Conservation (phyloP, 2,113 vertebrate species). For the Desmodus rotundus region DNA sequence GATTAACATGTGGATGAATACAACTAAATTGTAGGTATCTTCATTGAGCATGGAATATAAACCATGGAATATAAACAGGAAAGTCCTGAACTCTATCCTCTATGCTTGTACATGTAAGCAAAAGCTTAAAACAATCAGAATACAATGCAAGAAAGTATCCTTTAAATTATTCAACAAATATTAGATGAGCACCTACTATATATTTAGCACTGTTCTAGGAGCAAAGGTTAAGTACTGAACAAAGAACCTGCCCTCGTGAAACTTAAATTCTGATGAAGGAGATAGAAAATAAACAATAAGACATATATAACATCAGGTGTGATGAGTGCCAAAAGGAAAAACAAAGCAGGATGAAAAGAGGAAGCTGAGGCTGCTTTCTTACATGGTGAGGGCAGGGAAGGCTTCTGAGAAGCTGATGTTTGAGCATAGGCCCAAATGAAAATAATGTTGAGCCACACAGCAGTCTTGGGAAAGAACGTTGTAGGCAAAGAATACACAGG, state of each 20-base stretch:
- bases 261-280: background rate
- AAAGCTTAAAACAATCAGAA: background rate
- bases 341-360: background rate
- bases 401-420: background rate
- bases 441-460: background rate
- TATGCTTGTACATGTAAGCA: background rate
- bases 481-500: background rate
- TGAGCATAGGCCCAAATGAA: background rate
- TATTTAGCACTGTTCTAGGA: background rate
- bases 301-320: background rate
- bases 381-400: background rate
- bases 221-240: background rate
- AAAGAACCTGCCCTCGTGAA: background rate
- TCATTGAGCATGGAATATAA: background rate
- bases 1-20: background rate
- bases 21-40: background rate
- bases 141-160: background rate
- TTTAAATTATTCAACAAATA: background rate
- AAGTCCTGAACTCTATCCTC: background rate
- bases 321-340: background rate
- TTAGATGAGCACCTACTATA: background rate
- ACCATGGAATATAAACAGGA: background rate
- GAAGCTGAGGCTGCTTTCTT: background rate
- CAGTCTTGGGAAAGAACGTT: background rate
- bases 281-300: background rate